Conservation (phyloP, 1,140 invertebrate genomes). For the Agrypnia vestita region DNA sequence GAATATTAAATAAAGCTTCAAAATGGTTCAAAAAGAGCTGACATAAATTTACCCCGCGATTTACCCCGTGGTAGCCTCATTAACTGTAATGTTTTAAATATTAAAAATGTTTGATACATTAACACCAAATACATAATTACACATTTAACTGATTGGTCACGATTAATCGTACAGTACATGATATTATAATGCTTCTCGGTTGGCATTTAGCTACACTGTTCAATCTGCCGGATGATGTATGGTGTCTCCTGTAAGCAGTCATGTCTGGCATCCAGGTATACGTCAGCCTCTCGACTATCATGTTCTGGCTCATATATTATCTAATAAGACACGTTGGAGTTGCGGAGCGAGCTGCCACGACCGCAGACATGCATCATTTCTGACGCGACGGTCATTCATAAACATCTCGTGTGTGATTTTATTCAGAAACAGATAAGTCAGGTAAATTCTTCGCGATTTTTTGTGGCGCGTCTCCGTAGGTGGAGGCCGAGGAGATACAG, state of each 20-base stretch:
- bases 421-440: not conserved
- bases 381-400: conserved; percentile 18
- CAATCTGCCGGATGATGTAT: conserved; percentile 14
- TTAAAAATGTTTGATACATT: too few species aligned
- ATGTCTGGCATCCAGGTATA: conserved; percentile 25
- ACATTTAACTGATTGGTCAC: too few species aligned
- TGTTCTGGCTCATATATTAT: conserved; percentile 16
- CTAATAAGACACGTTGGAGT: conserved; percentile 5
- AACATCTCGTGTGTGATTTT: not conserved
- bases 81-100: too few species aligned
- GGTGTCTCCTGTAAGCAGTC: conserved; percentile 11
- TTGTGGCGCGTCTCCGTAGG: not conserved
- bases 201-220: not conserved
- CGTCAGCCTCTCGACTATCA: not conserved
- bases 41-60: too few species aligned
- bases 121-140: too few species aligned
- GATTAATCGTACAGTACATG: too few species aligned
- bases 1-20: too few species aligned
- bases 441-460: not conserved
- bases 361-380: not conserved
- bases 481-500: not conserved
- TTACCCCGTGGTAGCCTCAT: too few species aligned
- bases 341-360: not conserved
- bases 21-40: too few species aligned
- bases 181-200: not conserved